Conservation (phyloP, 1,140 invertebrate species). For the Subanguina moxae region DNA sequence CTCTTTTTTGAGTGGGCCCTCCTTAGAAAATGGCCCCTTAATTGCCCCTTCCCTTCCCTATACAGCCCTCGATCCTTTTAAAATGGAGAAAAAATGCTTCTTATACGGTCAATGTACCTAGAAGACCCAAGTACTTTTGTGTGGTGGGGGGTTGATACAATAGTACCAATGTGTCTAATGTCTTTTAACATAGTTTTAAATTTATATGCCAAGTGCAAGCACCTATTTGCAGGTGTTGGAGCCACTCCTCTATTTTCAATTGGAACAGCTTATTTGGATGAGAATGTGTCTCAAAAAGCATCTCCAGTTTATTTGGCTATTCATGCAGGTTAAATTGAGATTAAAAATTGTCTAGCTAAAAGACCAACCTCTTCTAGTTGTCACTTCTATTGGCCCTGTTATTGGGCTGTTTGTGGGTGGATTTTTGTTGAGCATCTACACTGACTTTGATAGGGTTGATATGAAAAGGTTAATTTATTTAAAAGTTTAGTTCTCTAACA, state of each 20-base stretch:
- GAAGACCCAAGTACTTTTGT: too few relatives aligned
- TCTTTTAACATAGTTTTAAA: too few relatives aligned
- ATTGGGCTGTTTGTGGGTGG: conserved; percentile 57
- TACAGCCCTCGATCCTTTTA: too few relatives aligned
- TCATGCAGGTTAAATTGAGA: neutral
- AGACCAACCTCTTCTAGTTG: conserved; percentile 16
- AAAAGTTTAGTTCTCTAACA: neutral
- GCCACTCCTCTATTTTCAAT: conserved; percentile 59
- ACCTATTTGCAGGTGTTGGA: conserved; percentile 32
- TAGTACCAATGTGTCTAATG: too few relatives aligned
- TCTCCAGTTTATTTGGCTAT: conserved; percentile 59
- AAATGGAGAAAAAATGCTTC: too few relatives aligned
- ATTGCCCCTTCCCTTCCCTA: too few relatives aligned
- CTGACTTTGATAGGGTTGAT: conserved; percentile 56
- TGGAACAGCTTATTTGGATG: conserved; percentile 57
- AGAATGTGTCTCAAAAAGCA: conserved; percentile 59
- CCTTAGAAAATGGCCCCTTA: too few relatives aligned
- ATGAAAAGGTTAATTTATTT: conserved; percentile 35
- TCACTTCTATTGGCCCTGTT: conserved; percentile 55
- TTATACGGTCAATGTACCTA: too few relatives aligned
- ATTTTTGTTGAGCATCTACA: conserved; percentile 52
- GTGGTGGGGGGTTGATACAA: too few relatives aligned
- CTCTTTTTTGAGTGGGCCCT: too few relatives aligned
- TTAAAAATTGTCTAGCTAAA: neutral
- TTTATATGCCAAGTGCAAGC: too few relatives aligned